Percentiles rank a stretch among this genome's conserved stretches.
phyloP scores from a whole-genome alignment of 2,797 vertebrate species.

The Danio tinwini region DNA sequence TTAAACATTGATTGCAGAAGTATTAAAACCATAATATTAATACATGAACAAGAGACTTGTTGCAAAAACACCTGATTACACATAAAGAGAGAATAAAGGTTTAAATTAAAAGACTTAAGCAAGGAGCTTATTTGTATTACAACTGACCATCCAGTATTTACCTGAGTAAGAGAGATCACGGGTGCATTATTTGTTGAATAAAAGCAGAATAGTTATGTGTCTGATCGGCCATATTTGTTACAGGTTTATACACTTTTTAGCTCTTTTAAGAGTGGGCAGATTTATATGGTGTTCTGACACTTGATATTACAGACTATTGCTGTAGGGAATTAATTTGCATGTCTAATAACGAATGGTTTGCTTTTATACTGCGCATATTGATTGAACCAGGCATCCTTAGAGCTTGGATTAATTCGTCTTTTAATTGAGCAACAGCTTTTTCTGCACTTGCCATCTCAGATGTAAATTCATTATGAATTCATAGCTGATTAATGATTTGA shows the following conservation, averaged over 20 bases:
- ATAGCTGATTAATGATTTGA: not conserved
- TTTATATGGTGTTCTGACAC: constrained; percentile 26
- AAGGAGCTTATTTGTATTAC: too few relatives aligned
- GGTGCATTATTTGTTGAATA: not conserved
- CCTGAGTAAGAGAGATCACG: too few relatives aligned
- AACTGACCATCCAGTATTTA: too few relatives aligned
- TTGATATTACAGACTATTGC: constrained; percentile 11
- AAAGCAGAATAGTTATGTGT: too few relatives aligned
- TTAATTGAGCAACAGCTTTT: constrained; percentile 5
- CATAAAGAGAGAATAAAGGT: too few relatives aligned
- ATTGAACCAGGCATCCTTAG: not conserved
- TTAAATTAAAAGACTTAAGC: too few relatives aligned
- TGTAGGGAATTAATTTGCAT: constrained; percentile 16
- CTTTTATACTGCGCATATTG: constrained; percentile 5
- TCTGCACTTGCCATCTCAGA: not conserved
- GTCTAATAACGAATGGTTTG: constrained; percentile 14
- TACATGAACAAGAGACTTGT: too few relatives aligned
- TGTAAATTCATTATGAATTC: not conserved
- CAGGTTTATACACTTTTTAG: constrained; percentile 25
- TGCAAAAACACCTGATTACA: too few relatives aligned
- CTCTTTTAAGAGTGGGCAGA: constrained; percentile 29
- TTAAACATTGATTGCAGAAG: too few relatives aligned
- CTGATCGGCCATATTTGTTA: too few relatives aligned
- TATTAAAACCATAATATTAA: too few relatives aligned
- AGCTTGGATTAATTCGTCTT: constrained; percentile 34